These are phyloP conservation scores for Trematocara marginatum DNA, from an alignment of 2,113 vertebrate genomes.

Conservation along the genomic window DNA sequence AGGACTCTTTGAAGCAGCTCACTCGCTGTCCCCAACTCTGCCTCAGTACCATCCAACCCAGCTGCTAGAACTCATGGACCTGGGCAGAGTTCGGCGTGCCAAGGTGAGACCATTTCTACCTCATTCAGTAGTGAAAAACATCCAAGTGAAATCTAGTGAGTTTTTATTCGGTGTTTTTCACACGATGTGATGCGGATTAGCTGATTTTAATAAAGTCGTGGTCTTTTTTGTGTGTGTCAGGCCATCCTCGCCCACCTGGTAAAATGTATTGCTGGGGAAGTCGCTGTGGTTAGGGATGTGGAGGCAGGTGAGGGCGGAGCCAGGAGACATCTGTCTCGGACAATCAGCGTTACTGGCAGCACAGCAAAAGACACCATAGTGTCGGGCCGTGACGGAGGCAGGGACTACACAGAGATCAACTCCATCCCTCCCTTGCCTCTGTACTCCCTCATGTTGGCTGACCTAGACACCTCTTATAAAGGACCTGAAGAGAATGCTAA, in stretches of 20 bases:
- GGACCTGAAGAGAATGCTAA: conserved; percentile 81
- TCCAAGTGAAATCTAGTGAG: background rate
- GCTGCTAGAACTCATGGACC: conserved; percentile 92
- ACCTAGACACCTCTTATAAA: conserved; percentile 86
- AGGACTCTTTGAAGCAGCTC: conserved; percentile 95
- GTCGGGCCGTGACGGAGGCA: conserved; percentile 89
- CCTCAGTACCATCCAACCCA: conserved; percentile 98
- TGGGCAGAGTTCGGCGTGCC: conserved; percentile 91
- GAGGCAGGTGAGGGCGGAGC: conserved; percentile 87
- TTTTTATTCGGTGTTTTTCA: background rate
- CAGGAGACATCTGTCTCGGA: conserved; percentile 91
- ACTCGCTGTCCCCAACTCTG: conserved; percentile 91
- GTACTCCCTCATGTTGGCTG: conserved; percentile 87
- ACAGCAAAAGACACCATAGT: conserved; percentile 95
- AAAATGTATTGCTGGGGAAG: conserved; percentile 96
- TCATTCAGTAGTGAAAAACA: background rate
- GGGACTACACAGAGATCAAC: conserved; percentile 97
- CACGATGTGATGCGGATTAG: background rate
- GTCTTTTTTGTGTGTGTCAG: conserved; percentile 9
- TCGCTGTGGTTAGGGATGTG: conserved; percentile 89
- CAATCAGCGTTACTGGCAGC: conserved; percentile 96
- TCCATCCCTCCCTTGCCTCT: conserved; percentile 93
- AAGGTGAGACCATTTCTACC: conserved; percentile 65
- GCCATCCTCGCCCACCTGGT: conserved; percentile 96
- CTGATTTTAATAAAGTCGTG: background rate